phyloP scores from a whole-genome alignment of 2,797 vertebrate species.

The Nothura maculosa region DNA sequence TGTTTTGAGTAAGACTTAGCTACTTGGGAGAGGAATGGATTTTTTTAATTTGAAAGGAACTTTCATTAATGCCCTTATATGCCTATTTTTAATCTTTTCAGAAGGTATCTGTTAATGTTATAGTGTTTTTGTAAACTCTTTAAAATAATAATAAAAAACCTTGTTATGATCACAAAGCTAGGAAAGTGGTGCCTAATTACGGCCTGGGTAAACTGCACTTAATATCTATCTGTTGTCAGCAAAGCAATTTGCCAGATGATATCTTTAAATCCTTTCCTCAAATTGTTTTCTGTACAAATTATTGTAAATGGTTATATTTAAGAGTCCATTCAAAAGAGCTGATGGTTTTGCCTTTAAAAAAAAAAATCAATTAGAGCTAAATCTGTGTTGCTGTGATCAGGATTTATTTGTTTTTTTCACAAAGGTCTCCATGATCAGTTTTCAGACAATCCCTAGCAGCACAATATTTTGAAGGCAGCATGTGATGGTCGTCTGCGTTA shows the following conservation, averaged over 20 bases:
- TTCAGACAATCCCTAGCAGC: neutral
- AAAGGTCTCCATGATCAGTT: neutral
- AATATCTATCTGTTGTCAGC: constrained; percentile 65
- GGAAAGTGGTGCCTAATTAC: constrained; percentile 52
- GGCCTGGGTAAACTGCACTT: constrained; percentile 62
- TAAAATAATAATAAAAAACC: neutral
- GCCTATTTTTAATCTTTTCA: neutral
- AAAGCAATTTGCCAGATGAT: constrained; percentile 39
- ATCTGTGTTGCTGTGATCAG: rapidly evolving
- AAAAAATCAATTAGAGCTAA: neutral
- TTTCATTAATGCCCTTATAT: neutral
- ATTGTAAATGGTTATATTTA: neutral
- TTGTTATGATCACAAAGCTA: neutral
- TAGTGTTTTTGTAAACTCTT: constrained; percentile 37
- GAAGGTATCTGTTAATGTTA: neutral
- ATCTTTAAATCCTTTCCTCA: constrained; percentile 44
- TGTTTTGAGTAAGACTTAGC: neutral
- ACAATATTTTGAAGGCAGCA: neutral
- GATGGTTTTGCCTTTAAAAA: neutral
- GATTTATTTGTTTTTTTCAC: neutral
- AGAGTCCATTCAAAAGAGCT: neutral
- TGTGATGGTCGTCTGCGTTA: neutral
- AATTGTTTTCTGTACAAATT: constrained; percentile 34
- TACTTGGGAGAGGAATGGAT: neutral
- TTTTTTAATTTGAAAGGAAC: neutral